phyloP scores from a whole-genome alignment of 2,113 vertebrate species.

The Podilymbus podiceps region DNA sequence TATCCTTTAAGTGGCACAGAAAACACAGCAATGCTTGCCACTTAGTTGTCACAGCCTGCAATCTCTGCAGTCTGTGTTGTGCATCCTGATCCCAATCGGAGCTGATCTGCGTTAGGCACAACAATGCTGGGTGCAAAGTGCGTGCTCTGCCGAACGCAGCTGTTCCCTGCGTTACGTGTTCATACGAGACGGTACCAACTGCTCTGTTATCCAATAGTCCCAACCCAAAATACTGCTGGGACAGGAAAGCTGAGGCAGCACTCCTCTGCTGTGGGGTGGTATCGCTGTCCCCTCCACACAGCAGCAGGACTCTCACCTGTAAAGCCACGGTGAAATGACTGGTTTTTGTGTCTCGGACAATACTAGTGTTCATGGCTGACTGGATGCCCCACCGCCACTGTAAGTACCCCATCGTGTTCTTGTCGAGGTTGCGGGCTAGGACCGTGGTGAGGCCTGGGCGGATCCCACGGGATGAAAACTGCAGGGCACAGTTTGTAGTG shows the following conservation, averaged over 20 bases:
- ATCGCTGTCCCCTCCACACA: rapidly evolving
- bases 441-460: constrained; percentile 90
- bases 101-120: neutral
- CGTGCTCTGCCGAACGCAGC: neutral
- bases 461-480: constrained; percentile 90
- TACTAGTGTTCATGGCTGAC: constrained; percentile 96
- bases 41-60: neutral
- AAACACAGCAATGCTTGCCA: neutral
- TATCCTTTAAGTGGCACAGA: neutral
- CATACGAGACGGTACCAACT: rapidly evolving
- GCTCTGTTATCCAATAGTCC: neutral
- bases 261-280: rapidly evolving
- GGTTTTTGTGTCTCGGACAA: constrained; percentile 93
- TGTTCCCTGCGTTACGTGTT: rapidly evolving
- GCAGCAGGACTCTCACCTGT: constrained; percentile 77
- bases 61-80: neutral
- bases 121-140: neutral
- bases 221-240: neutral
- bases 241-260: neutral
- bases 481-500: constrained; percentile 90
- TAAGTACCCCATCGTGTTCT: constrained; percentile 97
- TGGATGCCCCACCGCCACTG: constrained; percentile 96
- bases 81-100: neutral
- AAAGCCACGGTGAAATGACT: constrained; percentile 90
- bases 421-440: constrained; percentile 92